Evolutionary conservation across 2,113 vertebrate species (phyloP).

Genomic region (Cyanoramphus novaezelandiae): DNA sequence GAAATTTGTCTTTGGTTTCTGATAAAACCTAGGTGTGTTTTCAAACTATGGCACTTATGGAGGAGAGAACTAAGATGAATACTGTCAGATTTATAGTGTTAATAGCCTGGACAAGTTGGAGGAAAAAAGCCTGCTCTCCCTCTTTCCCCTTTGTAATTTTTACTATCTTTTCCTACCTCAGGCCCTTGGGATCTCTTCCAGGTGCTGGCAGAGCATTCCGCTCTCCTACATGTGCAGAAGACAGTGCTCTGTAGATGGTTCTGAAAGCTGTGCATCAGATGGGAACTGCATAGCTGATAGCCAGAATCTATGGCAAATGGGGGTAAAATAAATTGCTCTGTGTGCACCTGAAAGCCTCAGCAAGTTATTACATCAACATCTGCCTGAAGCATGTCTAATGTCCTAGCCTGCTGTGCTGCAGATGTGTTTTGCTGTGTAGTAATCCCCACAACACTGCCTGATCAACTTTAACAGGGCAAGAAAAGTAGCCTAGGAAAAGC

Average conservation of each 20-base stretch:
- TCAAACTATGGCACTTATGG: not conserved
- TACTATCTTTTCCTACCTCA: not conserved
- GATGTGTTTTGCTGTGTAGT: not conserved
- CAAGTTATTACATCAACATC: not conserved
- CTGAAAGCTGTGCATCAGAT: not conserved
- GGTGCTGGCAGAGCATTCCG: not conserved
- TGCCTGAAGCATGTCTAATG: not conserved
- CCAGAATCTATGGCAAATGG: not conserved
- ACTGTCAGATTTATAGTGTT: not conserved
- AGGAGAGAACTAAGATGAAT: not conserved
- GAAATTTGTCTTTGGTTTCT: not conserved
- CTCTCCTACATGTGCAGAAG: not conserved
- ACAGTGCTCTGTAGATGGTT: not conserved
- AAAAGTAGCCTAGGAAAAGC: not conserved
- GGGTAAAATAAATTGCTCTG: not conserved
- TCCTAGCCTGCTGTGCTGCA: not conserved
- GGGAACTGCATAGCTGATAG: not conserved
- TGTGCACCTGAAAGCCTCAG: not conserved
- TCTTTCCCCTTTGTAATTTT: not conserved
- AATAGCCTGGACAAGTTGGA: not conserved
- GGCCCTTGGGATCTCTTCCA: not conserved
- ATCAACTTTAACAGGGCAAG: not conserved
- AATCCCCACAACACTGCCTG: not conserved
- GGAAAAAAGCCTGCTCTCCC: not conserved
- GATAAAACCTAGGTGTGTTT: not conserved